Evolutionary conservation across 2,113 vertebrate genomes (phyloP), one percentile per base, ranked within the genome.

Genomic region (Australoheros scitulus): DNA sequence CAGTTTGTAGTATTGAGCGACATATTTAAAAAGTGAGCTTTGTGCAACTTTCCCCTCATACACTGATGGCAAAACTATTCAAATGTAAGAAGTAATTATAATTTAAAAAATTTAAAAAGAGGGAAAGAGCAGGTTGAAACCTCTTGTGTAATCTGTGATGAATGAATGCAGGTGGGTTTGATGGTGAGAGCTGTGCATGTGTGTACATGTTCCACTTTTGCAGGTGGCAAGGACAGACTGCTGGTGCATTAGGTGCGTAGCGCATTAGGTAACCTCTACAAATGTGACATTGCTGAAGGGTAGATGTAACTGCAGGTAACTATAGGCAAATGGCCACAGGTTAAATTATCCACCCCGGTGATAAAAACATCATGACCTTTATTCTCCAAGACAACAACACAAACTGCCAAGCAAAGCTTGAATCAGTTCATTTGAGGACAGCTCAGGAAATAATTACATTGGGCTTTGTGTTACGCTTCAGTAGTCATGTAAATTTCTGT

Each of bases 131-230:
- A 50, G 47, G 15, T 10, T 59, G 34, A 84, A 82, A 52, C 24
- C 79, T 70, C 59, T 52, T 81, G 63, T 82, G 81, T 70, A 82
- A 64, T 38, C 60, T 79, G 47, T 91, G 87, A 90, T 87, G 68
- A 90, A 91, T 91, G 87, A 90, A 80, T 87, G 90, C 85, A 91
- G 88, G 92, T 91, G 84, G 74, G 29, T 80, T 70, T 77, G 29
- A 80, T 50, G 57, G 59, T 70, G 43, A 52, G 60, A 76, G 43
- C 41, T 47, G 32, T 43, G 77, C 63, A 29, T 83, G 77, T 85
- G 63, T 81, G 52, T 77, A 38, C 55, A 52, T 58, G 61, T 72
- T 26, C 29, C 22, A 87, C 32, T 92, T 90, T 34, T 86, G 83
- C 89, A 87, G 82, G 78, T 84, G 85, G 63, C 0, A 8, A 60